Evolutionary conservation across 1,140 invertebrate genomes (phyloP).

Genomic region (Hylyphantes graminicola): DNA sequence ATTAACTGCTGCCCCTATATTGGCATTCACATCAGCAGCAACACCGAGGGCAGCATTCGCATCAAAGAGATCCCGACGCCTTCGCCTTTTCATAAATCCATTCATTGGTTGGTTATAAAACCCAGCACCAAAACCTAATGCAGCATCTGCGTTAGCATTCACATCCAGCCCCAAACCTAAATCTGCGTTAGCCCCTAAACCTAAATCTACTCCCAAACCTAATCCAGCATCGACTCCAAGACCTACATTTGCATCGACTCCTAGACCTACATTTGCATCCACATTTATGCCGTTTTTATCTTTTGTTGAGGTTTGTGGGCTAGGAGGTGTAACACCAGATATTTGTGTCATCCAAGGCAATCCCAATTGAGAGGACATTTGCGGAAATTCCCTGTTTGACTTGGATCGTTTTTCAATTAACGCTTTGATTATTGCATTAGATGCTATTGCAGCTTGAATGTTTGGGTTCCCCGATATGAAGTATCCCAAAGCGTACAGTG

Average conservation of each 20-base stretch:
- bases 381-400: not conserved
- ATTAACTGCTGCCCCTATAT: not conserved
- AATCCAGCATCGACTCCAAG: not conserved
- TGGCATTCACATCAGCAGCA: slow-evolving; percentile 35
- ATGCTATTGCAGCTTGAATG: slow-evolving; percentile 47
- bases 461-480: slow-evolving; percentile 48
- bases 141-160: slow-evolving; percentile 20
- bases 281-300: not conserved
- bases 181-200: not conserved
- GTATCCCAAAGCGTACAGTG: slow-evolving; percentile 43
- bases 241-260: slow-evolving; percentile 14
- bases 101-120: not conserved
- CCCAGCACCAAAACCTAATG: not conserved
- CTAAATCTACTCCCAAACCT: not conserved
- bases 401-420: not conserved
- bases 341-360: slow-evolving; percentile 39
- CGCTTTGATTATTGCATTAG: slow-evolving; percentile 42
- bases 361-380: not conserved
- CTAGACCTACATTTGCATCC: not conserved
- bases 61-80: slow-evolving; percentile 4
- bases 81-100: not conserved
- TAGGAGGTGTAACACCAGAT: not conserved
- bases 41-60: slow-evolving; percentile 1
- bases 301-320: not conserved
- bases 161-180: slow-evolving; percentile 17